Base-by-base conservation (phyloP, 2,113 vertebrate genomes). In the Notarius lentiginosus region DNA sequence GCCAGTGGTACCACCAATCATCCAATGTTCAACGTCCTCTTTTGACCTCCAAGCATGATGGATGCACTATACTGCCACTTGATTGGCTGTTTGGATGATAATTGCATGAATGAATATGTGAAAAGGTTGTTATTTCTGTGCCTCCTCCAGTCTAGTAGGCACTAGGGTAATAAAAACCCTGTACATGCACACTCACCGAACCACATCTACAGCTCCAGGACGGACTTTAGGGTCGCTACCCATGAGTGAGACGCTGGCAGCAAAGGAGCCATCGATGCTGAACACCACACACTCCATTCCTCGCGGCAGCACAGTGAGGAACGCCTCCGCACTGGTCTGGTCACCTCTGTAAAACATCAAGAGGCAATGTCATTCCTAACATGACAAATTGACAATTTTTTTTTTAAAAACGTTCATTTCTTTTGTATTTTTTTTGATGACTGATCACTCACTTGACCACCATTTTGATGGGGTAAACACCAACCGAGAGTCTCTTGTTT, bases 161-260 rank as follows among this genome's bases (percentile, higher is more conserved):
- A 55, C 76, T 56, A 27, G 24, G 70, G 60, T 66, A 66, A 81
- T 4, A 18, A 22, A 9, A 22, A 56, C 0, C 27, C 34, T 30
- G n/a, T 61, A 18, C 9, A 18, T 27, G 2, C 20, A 14, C 65
- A 82, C 85, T 92, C 94, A 99, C 98, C 98, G 97, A 90, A 99
- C 98, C 15, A 99, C 98, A 0, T 99, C 98, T 51, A 99, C 98
- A 0, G 98, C 98, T 86, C 98, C 98, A 0, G 98, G 97, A 0
- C 98, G 94, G 90, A 99, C 98, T 94, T 99, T 99, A 84, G 98
- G 98, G 92, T 99, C 98, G 0, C 98, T 99, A 90, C 98, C 98
- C 98, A 99, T 99, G 93, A 99, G 99, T 20, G 98, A 99, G 10
- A 99, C 98, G 0, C 98, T 99, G 92, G 98, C 98, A 5, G 98